These are phyloP conservation scores for Athalia rosae DNA, from an alignment of 2,888 invertebrate species.

Conservation along the genomic window DNA sequence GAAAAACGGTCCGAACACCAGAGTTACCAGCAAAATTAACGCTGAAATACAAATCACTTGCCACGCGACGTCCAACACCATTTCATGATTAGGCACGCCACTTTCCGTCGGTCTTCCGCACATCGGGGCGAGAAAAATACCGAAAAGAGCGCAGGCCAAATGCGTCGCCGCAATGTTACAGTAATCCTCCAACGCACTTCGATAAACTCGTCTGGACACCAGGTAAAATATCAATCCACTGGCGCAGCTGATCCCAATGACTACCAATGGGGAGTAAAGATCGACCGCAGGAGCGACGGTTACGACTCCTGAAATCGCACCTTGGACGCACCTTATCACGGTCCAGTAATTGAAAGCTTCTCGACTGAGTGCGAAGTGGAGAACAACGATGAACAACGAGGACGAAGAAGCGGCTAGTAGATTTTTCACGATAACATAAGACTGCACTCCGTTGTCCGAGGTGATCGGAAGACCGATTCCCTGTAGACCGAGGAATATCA, in stretches of 20 bases:
- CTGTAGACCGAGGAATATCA: slow-evolving; percentile 68
- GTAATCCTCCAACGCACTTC: slow-evolving; percentile 69
- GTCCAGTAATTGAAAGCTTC: slow-evolving; percentile 68
- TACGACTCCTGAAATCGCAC: slow-evolving; percentile 66
- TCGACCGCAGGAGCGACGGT: slow-evolving; percentile 66
- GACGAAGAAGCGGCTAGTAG: slow-evolving; percentile 58
- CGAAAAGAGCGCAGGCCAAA: slow-evolving; percentile 64
- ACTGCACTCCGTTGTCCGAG: slow-evolving; percentile 44
- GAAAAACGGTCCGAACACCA: slow-evolving; percentile 54
- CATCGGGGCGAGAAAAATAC: slow-evolving; percentile 63
- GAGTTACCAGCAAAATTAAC: slow-evolving; percentile 49
- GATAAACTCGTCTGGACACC: slow-evolving; percentile 59
- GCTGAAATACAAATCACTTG: slow-evolving; percentile 58
- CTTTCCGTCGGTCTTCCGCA: slow-evolving; percentile 39
- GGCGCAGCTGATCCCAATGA: slow-evolving; percentile 57
- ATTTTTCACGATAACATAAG: slow-evolving; percentile 56
- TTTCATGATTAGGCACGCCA: neutral
- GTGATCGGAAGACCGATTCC: slow-evolving; percentile 58
- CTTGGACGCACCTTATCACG: slow-evolving; percentile 68
- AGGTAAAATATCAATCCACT: slow-evolving; percentile 61
- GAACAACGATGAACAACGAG: slow-evolving; percentile 55
- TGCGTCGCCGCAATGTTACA: slow-evolving; percentile 68
- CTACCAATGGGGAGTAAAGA: slow-evolving; percentile 61
- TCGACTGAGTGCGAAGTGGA: slow-evolving; percentile 57
- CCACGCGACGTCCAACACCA: slow-evolving; percentile 58